phyloP scores from a whole-genome alignment of 2,797 vertebrate species.

The Champsocephalus gunnari region DNA sequence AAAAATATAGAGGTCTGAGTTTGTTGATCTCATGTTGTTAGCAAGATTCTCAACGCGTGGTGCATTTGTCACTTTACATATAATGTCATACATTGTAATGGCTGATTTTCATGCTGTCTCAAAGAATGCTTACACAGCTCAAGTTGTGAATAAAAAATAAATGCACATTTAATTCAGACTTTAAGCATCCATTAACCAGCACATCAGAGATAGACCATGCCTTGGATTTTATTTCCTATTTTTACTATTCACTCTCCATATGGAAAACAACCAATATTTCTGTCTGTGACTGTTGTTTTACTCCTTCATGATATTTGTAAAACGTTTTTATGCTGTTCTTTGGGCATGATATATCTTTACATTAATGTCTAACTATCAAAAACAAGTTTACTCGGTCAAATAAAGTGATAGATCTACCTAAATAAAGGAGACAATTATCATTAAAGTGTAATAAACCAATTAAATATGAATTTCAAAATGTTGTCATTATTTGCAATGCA shows the following conservation, averaged over 20 bases:
- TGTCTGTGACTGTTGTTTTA: background rate
- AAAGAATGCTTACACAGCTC: background rate
- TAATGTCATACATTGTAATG: slow-evolving; percentile 5
- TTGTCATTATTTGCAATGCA: background rate
- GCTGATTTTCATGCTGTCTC: slow-evolving; percentile 3
- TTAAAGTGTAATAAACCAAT: background rate
- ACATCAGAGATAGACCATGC: background rate
- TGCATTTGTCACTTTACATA: slow-evolving; percentile 7
- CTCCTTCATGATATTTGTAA: background rate
- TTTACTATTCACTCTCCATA: too few relatives aligned
- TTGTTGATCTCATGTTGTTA: background rate
- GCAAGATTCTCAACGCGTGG: slow-evolving; percentile 13
- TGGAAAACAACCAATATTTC: background rate
- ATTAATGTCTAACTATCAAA: background rate
- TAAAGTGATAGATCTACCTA: background rate
- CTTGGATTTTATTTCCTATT: background rate
- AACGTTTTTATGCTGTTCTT: background rate
- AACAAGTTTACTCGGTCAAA: background rate
- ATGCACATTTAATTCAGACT: background rate
- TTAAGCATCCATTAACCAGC: background rate
- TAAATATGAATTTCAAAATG: background rate
- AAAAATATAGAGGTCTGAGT: background rate
- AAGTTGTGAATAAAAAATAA: background rate
- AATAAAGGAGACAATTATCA: background rate
- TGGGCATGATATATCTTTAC: background rate